Evolutionary conservation across 2,113 vertebrate genomes (phyloP).

Genomic region (Phyllostomus hastatus): DNA sequence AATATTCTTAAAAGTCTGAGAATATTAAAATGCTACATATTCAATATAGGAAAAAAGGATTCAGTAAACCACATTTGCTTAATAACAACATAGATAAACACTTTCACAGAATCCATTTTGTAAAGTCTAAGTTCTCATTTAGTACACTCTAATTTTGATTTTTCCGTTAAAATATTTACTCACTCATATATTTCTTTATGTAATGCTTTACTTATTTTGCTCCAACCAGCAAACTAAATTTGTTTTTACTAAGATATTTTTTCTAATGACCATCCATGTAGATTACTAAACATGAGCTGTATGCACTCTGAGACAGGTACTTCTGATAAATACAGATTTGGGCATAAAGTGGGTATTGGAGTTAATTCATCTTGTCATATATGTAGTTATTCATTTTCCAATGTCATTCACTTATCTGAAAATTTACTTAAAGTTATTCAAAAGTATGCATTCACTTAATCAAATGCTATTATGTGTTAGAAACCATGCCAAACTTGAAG

Average conservation of each 20-base stretch:
- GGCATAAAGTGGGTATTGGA: not conserved
- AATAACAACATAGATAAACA: conserved; percentile 36
- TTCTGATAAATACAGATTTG: not conserved
- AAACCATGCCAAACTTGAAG: not conserved
- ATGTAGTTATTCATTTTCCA: not conserved
- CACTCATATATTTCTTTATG: not conserved
- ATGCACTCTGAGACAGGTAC: not conserved
- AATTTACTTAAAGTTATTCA: not conserved
- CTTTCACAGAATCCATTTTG: not conserved
- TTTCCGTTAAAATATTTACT: not conserved
- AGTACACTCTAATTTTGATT: not conserved
- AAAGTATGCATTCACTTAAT: not conserved
- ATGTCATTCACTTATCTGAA: not conserved
- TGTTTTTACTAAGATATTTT: not conserved
- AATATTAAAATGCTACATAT: conserved; percentile 66
- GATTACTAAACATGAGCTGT: not conserved
- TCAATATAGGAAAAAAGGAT: conserved; percentile 43
- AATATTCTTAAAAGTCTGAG: conserved; percentile 58
- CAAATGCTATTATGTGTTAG: not conserved
- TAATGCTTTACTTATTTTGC: not conserved
- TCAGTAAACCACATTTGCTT: conserved; percentile 61
- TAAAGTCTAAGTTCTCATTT: conserved; percentile 42
- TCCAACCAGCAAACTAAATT: not conserved
- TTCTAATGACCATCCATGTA: not conserved
- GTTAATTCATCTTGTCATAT: not conserved